Conservation (phyloP, 2,888 invertebrate genomes). For the Oscheius sp. region DNA sequence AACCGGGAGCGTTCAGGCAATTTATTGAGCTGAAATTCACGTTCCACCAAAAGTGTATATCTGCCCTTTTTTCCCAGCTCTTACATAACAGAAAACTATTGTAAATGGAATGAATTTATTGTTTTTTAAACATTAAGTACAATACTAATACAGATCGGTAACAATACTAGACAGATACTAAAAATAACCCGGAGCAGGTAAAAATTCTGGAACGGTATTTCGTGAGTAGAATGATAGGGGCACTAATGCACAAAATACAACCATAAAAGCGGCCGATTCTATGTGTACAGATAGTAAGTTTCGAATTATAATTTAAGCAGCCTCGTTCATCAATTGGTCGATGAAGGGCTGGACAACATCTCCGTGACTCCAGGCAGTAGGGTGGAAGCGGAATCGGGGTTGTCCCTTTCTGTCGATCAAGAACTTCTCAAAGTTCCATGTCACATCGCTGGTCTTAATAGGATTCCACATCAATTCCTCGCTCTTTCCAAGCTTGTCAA, state of each 20-base stretch:
- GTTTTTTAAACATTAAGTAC: slow-evolving; percentile 12
- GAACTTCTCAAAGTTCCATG: slow-evolving; percentile 73
- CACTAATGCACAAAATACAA: slow-evolving; percentile 20
- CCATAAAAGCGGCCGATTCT: slow-evolving; percentile 5
- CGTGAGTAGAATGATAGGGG: background rate
- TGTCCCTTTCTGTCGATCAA: slow-evolving; percentile 71
- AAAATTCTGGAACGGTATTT: slow-evolving; percentile 21
- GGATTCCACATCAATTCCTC: slow-evolving; percentile 73
- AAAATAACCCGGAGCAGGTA: slow-evolving; percentile 25
- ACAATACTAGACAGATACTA: slow-evolving; percentile 24
- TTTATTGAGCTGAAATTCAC: too few species aligned
- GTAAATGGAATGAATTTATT: too few species aligned
- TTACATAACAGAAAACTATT: too few species aligned
- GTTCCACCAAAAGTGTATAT: too few species aligned
- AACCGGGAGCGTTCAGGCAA: too few species aligned
- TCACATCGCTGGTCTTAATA: slow-evolving; percentile 68
- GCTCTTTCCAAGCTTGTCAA: slow-evolving; percentile 69
- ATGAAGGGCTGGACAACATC: slow-evolving; percentile 68
- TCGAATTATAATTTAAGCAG: slow-evolving; percentile 34
- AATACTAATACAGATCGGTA: background rate
- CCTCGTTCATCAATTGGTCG: slow-evolving; percentile 61
- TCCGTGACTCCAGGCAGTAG: slow-evolving; percentile 72
- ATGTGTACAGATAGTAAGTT: slow-evolving; percentile 26
- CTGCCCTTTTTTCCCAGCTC: too few species aligned
- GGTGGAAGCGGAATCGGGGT: slow-evolving; percentile 73